phyloP scores from a whole-genome alignment of 1,140 invertebrate genomes.

The Zaprionus africanus region DNA sequence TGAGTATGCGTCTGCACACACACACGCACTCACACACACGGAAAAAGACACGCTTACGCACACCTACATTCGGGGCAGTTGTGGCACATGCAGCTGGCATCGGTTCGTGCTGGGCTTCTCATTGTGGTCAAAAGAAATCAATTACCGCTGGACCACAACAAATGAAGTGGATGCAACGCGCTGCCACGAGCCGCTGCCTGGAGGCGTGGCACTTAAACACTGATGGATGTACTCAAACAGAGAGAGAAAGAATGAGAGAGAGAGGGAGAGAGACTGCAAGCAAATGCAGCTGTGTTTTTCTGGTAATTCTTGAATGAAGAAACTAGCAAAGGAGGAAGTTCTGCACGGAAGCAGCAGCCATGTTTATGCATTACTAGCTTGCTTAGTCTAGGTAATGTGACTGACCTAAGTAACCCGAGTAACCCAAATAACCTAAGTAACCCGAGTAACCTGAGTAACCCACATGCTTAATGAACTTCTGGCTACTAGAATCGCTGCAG shows the following conservation, averaged over 20 bases:
- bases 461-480: background rate
- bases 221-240: background rate
- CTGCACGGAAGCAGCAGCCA: background rate
- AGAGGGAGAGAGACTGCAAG: background rate
- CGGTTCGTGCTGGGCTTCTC: background rate
- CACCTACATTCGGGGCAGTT: background rate
- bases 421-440: no score
- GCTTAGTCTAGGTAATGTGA: no score
- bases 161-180: conserved; percentile 22
- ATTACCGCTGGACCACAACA: conserved; percentile 36
- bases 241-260: background rate
- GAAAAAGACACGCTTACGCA: background rate
- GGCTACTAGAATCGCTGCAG: background rate
- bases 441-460: no score
- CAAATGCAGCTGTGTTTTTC: background rate
- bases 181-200: background rate
- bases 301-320: background rate
- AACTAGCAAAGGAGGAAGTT: background rate
- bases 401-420: no score
- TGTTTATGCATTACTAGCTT: no score
- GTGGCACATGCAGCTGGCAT: background rate
- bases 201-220: background rate
- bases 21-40: background rate
- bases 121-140: conserved; percentile 48
- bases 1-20: background rate